phyloP scores from a whole-genome alignment of 2,888 invertebrate species.

The Idaea dimidiata region DNA sequence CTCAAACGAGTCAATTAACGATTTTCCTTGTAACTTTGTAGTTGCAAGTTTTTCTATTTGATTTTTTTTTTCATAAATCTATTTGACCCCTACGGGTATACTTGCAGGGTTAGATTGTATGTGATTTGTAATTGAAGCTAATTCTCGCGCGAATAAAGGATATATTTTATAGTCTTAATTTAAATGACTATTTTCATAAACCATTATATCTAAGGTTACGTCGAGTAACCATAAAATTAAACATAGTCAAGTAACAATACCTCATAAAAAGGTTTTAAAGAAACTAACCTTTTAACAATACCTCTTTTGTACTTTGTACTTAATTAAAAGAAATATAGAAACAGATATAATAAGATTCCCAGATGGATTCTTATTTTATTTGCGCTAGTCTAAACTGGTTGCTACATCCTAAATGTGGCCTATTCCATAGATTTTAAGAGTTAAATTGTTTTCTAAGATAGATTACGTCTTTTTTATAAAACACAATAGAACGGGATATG shows the following conservation, averaged over 20 bases:
- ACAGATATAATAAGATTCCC: background rate
- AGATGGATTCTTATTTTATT: background rate
- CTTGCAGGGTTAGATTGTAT: background rate
- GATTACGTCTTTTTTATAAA: background rate
- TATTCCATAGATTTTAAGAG: background rate
- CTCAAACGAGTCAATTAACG: too few species aligned
- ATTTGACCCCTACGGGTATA: background rate
- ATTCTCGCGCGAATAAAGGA: too few species aligned
- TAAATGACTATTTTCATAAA: too few species aligned
- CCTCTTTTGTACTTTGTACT: background rate
- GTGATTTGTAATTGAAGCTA: background rate
- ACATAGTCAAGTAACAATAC: too few species aligned
- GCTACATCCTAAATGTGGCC: background rate
- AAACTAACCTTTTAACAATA: too few species aligned
- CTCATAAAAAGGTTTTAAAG: too few species aligned
- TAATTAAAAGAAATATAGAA: background rate
- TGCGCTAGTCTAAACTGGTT: background rate
- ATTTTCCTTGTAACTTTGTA: too few species aligned
- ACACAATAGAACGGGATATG: too few species aligned
- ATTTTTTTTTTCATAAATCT: background rate
- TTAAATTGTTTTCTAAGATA: background rate
- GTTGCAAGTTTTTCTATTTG: too few species aligned
- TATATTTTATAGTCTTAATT: too few species aligned
- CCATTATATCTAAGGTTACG: too few species aligned
- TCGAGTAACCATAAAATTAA: too few species aligned